phyloP scores from a whole-genome alignment of 2,797 vertebrate genomes.

The Vireo griseus region DNA sequence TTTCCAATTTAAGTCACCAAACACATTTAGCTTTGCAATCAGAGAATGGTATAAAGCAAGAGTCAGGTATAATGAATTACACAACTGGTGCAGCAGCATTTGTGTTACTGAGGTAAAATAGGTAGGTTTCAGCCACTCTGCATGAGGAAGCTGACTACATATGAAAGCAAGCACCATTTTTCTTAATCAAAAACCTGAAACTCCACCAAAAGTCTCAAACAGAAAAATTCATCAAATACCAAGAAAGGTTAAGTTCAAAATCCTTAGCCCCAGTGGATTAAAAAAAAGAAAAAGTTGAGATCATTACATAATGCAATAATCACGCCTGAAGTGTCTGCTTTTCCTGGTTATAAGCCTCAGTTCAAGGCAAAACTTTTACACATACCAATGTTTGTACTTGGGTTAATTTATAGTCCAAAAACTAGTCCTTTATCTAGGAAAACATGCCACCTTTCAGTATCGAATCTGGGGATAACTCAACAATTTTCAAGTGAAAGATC shows the following conservation, averaged over 20 bases:
- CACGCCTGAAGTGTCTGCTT: not conserved
- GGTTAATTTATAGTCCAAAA: not conserved
- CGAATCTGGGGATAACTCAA: not conserved
- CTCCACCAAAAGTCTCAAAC: not conserved
- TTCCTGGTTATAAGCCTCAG: not conserved
- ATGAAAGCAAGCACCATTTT: not conserved
- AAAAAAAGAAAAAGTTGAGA: not conserved
- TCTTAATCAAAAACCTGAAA: not conserved
- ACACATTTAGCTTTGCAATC: not conserved
- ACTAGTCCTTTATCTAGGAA: not conserved
- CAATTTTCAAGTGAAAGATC: not conserved
- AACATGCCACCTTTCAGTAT: not conserved
- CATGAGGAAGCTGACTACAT: not conserved
- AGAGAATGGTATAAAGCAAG: not conserved
- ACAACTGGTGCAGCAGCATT: not conserved
- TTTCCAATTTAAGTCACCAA: not conserved
- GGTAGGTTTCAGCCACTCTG: not conserved
- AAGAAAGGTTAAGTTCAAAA: not conserved
- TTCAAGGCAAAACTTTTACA: not conserved
- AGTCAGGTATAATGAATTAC: not conserved
- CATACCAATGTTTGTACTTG: fast-evolving
- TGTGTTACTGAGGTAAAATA: not conserved
- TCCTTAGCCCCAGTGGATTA: not conserved
- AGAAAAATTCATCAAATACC: not conserved
- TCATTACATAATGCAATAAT: not conserved